Percentiles rank a stretch among this genome's conserved stretches.
Conservation (phyloP, 2,113 vertebrate genomes). For the Eulemur rufifrons region DNA sequence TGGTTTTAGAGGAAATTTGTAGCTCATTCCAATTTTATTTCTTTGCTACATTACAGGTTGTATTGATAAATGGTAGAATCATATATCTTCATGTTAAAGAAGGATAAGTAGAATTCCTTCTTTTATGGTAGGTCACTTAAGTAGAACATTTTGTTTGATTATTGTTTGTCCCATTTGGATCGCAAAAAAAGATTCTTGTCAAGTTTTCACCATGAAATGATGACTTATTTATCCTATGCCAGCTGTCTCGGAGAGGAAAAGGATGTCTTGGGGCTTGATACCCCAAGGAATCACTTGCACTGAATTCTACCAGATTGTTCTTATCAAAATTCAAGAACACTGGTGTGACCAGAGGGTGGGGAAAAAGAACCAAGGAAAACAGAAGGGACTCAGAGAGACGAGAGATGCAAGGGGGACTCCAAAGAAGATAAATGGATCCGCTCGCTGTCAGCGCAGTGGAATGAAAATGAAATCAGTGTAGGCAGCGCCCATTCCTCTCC, state of each 20-base stretch:
- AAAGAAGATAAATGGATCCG: conserved; percentile 77
- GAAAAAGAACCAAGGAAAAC: neutral
- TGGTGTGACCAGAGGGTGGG: conserved; percentile 39
- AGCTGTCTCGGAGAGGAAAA: conserved; percentile 41
- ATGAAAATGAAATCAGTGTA: conserved; percentile 81
- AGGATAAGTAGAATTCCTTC: neutral
- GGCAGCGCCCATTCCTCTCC: conserved; percentile 63
- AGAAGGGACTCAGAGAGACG: conserved; percentile 13
- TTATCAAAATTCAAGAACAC: conserved; percentile 78
- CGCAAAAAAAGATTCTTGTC: neutral
- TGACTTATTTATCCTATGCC: neutral
- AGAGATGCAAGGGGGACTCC: conserved; percentile 6
- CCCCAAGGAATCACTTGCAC: conserved; percentile 57
- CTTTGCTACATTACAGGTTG: conserved; percentile 6
- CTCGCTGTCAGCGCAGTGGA: conserved; percentile 66
- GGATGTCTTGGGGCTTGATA: neutral
- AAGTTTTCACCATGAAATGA: neutral
- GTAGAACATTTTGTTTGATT: conserved; percentile 21
- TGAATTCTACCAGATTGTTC: conserved; percentile 68
- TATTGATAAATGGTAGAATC: neutral
- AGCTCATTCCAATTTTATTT: conserved; percentile 50
- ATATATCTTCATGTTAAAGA: neutral
- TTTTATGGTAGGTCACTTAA: neutral
- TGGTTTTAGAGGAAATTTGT: neutral
- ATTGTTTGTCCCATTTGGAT: conserved; percentile 46